These are phyloP conservation scores for Oryctolagus cuniculus DNA, from an alignment of 2,113 vertebrate genomes.

Conservation along the genomic window DNA sequence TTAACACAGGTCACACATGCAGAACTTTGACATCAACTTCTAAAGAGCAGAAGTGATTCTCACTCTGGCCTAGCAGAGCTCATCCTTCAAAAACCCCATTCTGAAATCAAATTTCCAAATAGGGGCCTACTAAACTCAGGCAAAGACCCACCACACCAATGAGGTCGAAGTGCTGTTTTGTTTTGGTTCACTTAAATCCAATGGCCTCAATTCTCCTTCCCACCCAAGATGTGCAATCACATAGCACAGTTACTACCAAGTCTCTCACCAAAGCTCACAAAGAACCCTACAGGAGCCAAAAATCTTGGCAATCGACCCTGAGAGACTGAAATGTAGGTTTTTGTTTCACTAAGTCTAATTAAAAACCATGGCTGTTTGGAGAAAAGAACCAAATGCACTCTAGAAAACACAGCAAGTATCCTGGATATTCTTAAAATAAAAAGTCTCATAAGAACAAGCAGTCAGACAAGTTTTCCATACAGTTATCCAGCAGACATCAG, in stretches of 20 bases:
- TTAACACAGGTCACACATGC: background rate
- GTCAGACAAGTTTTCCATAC: background rate
- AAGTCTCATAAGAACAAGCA: constrained; percentile 13
- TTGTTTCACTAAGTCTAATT: background rate
- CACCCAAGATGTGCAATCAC: background rate
- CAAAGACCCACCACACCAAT: no score
- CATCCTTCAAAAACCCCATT: background rate
- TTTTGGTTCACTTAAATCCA: background rate
- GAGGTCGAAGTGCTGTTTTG: background rate
- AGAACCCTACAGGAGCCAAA: background rate
- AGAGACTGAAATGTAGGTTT: background rate
- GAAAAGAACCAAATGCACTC: constrained; percentile 40
- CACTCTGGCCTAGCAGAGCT: background rate
- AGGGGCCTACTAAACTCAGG: background rate
- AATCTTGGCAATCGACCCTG: background rate
- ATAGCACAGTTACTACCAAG: background rate
- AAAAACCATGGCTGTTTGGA: background rate
- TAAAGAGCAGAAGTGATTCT: background rate
- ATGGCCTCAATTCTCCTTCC: background rate
- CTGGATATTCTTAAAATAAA: background rate
- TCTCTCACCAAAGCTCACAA: background rate
- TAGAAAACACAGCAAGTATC: background rate
- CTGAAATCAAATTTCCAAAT: background rate
- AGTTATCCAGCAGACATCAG: background rate
- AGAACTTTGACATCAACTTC: background rate